phyloP scores from a whole-genome alignment of 2,113 vertebrate species.

The Nannobrachium achirus region DNA sequence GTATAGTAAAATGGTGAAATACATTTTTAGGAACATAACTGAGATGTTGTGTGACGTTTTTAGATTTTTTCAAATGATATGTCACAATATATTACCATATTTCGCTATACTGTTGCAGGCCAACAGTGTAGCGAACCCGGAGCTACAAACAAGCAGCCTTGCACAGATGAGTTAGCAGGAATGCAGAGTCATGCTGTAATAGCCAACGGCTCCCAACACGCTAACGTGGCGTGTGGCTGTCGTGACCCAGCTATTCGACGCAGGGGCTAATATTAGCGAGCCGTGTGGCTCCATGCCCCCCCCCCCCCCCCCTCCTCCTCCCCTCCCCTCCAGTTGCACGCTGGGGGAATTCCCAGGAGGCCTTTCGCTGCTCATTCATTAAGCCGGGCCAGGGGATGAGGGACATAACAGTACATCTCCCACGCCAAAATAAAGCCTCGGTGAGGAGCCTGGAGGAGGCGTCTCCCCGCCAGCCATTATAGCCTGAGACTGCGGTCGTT shows the following conservation, averaged over 20 bases:
- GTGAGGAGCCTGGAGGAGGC: conserved; percentile 13
- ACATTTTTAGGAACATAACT: no score
- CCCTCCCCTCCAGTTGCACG: conserved; percentile 35
- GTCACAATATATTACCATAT: not conserved
- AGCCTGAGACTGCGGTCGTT: conserved; percentile 1
- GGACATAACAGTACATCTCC: conserved; percentile 40
- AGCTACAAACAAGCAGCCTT: not conserved
- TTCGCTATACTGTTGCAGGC: not conserved
- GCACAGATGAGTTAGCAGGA: conserved; percentile 2
- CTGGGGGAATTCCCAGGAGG: conserved; percentile 61
- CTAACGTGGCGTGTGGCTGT: conserved; percentile 28
- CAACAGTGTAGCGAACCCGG: not conserved
- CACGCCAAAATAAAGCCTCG: conserved; percentile 25
- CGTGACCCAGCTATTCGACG: conserved; percentile 46
- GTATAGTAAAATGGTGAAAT: no score
- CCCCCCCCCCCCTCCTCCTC: not conserved
- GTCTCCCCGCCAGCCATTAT: not conserved
- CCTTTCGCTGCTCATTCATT: conserved; percentile 66
- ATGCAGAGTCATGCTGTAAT: conserved; percentile 51
- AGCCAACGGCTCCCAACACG: conserved; percentile 18
- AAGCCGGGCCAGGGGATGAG: conserved; percentile 44
- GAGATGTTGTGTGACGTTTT: no score
- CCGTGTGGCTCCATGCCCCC: conserved; percentile 3
- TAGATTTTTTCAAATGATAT: not conserved
- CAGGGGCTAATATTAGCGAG: conserved; percentile 54